These are phyloP conservation scores for Ricordea florida DNA, from an alignment of 92 coral and sea anemone species.

Conservation along the genomic window DNA sequence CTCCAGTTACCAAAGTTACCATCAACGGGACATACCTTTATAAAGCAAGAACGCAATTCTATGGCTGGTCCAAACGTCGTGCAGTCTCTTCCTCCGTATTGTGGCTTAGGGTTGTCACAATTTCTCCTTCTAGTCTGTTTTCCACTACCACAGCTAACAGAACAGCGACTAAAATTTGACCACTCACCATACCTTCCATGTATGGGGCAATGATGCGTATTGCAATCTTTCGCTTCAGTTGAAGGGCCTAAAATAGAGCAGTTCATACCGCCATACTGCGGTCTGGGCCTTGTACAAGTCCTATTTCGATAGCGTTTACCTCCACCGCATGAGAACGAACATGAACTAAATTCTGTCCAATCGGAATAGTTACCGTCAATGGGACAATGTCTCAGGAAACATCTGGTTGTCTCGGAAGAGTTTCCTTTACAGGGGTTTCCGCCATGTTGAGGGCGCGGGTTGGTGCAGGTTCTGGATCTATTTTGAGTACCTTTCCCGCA, in stretches of 20 bases:
- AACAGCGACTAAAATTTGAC: constrained; percentile 68
- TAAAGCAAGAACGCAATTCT: constrained; percentile 47
- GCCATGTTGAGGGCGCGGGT: constrained; percentile 85
- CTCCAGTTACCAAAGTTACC: constrained; percentile 74
- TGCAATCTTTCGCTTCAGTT: constrained; percentile 50
- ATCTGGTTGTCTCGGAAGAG: constrained; percentile 21
- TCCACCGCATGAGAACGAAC: constrained; percentile 71
- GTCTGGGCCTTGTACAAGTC: constrained; percentile 71
- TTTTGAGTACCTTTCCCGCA: constrained; percentile 70
- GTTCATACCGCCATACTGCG: constrained; percentile 66
- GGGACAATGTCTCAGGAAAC: constrained; percentile 77
- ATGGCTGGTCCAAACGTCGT: constrained; percentile 33
- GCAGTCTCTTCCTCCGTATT: constrained; percentile 76
- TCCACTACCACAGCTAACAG: constrained; percentile 71
- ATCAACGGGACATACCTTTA: constrained; percentile 65
- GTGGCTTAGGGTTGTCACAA: constrained; percentile 74
- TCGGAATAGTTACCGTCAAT: constrained; percentile 63
- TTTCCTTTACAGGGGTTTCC: constrained; percentile 73
- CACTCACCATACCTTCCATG: constrained; percentile 74
- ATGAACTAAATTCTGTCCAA: constrained; percentile 72
- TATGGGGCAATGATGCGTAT: constrained; percentile 76
- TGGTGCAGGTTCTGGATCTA: constrained; percentile 73
- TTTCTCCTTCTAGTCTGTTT: constrained; percentile 41
- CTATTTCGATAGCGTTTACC: constrained; percentile 63
- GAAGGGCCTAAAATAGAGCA: constrained; percentile 64